Percentiles rank a stretch among this genome's conserved stretches.
Conservation (phyloP, 1,140 invertebrate genomes). For the Cotesia glomerata region DNA sequence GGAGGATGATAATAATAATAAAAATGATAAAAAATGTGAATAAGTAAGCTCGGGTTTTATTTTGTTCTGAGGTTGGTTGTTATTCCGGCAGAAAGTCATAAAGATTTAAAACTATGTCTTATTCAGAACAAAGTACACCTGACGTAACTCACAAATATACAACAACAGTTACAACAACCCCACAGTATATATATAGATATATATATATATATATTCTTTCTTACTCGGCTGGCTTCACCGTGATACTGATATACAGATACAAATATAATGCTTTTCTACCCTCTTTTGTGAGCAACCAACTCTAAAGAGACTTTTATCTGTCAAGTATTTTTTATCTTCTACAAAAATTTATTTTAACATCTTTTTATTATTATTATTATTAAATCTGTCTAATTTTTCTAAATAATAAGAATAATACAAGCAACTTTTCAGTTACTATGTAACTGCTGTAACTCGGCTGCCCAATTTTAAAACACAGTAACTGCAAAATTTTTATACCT, state of each 20-base stretch:
- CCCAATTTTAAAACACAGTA: too few relatives aligned
- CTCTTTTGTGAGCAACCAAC: conserved; percentile 22
- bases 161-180: neutral
- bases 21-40: neutral
- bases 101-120: conserved; percentile 7
- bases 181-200: neutral
- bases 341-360: conserved; percentile 44
- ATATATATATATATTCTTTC: neutral
- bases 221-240: neutral
- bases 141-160: neutral
- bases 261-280: neutral
- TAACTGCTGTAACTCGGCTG: too few relatives aligned
- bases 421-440: too few relatives aligned
- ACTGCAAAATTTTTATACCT: too few relatives aligned
- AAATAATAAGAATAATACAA: too few relatives aligned
- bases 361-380: too few relatives aligned
- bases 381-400: too few relatives aligned
- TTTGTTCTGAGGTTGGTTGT: neutral
- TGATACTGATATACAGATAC: neutral
- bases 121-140: neutral
- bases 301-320: conserved; percentile 45
- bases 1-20: neutral
- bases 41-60: neutral
- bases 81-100: neutral
- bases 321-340: conserved; percentile 43